Conservation (phyloP, 2,113 vertebrate species). For the Heterocephalus glaber region DNA sequence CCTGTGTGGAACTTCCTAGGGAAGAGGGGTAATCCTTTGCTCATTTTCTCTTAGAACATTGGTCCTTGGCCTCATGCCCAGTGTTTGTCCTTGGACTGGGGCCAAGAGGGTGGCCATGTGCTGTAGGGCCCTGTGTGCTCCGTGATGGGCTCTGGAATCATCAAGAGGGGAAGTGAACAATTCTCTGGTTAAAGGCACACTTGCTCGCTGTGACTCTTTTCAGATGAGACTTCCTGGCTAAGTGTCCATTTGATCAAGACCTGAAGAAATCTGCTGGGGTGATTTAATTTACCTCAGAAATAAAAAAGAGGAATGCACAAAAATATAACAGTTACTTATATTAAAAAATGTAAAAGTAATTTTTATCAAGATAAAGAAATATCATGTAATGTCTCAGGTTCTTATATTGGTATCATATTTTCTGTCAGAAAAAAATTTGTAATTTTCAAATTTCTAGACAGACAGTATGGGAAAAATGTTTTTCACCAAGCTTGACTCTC, state of each 20-base stretch:
- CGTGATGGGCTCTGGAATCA: no score
- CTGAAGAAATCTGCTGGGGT: not conserved
- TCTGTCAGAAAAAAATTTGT: not conserved
- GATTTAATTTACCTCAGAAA: not conserved
- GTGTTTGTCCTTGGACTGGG: not conserved
- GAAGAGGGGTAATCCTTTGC: not conserved
- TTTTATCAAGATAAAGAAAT: not conserved
- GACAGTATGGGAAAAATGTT: not conserved
- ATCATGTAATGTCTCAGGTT: not conserved
- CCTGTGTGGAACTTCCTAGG: fast-evolving
- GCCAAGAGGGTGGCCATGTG: not conserved
- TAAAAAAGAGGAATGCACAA: not conserved
- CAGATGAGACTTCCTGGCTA: not conserved
- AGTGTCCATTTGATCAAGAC: not conserved
- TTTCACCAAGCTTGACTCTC: not conserved
- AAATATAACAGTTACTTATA: not conserved
- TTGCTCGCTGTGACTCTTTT: not conserved
- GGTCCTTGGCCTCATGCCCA: not conserved
- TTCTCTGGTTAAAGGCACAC: not conserved
- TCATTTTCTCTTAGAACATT: not conserved
- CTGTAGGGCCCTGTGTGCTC: no score
- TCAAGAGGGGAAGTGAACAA: no score
- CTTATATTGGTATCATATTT: not conserved
- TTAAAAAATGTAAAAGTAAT: not conserved
- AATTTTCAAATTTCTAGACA: not conserved